Conservation (phyloP, 2,797 vertebrate genomes). For the Rhinophrynus dorsalis region DNA sequence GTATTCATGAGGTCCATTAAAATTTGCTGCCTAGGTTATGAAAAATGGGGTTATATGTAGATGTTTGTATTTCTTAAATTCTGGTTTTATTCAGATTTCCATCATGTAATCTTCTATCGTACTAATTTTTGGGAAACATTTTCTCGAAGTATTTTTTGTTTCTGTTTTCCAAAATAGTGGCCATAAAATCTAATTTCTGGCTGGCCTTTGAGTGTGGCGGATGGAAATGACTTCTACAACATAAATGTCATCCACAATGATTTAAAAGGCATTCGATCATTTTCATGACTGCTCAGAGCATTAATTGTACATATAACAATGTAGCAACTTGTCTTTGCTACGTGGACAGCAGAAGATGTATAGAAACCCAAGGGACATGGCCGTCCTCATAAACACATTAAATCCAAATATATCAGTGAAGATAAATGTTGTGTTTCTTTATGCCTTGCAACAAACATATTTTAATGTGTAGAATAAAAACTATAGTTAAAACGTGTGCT, state of each 20-base stretch:
- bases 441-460: background rate
- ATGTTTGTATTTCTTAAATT: no score
- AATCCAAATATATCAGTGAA: background rate
- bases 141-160: no score
- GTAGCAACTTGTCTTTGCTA: background rate
- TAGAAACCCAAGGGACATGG: background rate
- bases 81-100: no score
- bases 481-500: no score
- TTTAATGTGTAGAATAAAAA: no score
- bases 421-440: constrained; percentile 1
- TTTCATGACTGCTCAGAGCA: background rate
- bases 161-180: no score
- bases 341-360: background rate
- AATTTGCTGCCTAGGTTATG: no score
- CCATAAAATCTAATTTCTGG: no score
- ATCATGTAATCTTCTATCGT: no score
- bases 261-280: constrained; percentile 7
- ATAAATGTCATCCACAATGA: constrained; percentile 4
- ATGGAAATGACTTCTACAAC: background rate
- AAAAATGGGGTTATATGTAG: no score
- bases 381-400: background rate
- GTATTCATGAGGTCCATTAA: no score
- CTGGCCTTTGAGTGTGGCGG: background rate
- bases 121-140: no score
- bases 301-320: background rate